These are phyloP conservation scores for Mythimna vitellina DNA, from an alignment of 2,888 invertebrate genomes.

Conservation along the genomic window DNA sequence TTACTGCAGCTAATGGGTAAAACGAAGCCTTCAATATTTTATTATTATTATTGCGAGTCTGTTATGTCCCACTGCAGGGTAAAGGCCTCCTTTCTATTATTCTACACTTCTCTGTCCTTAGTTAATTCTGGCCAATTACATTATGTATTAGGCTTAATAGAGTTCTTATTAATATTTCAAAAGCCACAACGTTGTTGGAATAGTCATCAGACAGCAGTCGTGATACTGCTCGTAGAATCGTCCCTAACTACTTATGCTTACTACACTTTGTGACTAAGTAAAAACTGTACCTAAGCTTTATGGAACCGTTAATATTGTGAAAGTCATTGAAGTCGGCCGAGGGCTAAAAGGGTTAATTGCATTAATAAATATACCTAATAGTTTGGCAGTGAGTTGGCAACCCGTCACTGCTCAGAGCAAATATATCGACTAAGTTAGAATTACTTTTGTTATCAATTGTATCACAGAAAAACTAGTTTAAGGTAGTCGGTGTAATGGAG, in stretches of 20 bases:
- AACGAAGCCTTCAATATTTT: neutral
- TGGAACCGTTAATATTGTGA: neutral
- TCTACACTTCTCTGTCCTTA: too few relatives aligned
- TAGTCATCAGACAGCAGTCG: neutral
- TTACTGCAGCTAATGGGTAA: conserved; percentile 2
- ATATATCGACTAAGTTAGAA: conserved; percentile 1
- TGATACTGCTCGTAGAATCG: neutral
- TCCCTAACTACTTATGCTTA: neutral
- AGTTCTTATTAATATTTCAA: neutral
- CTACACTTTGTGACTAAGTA: neutral
- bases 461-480: neutral
- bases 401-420: neutral
- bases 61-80: too few relatives aligned
- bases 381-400: conserved; percentile 6
- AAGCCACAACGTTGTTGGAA: neutral
- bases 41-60: too few relatives aligned
- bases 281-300: neutral
- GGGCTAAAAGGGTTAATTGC: neutral
- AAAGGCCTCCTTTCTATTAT: too few relatives aligned
- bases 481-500: neutral
- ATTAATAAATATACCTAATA: conserved; percentile 1
- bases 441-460: neutral
- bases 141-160: neutral
- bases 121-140: too few relatives aligned
- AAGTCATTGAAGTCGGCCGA: conserved; percentile 12